Base-by-base conservation (phyloP, 2,113 vertebrate genomes). In the Corapipo altera region DNA sequence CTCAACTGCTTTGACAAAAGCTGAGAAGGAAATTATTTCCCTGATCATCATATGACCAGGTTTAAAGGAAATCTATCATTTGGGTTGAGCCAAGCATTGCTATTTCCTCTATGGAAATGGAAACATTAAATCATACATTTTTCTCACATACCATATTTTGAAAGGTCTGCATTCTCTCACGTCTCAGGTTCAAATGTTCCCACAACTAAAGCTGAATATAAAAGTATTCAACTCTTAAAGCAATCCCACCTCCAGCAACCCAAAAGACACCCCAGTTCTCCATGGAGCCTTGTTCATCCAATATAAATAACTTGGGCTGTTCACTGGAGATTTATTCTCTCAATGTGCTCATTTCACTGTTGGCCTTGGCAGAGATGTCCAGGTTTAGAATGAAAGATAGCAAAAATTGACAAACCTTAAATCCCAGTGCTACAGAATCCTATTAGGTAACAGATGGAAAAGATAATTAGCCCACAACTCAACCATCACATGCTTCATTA, bases 51-150 rank as follows among this genome's bases (percentile, higher is more conserved):
- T 66, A 72, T 22, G 58, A 91, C 73, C 71, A n/a, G 59, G 30
- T 72, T 85, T 64, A 71, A 96, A 89, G 94, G 74, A 70, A 96
- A 94, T 85, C 44, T 91, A 93, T 96, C 64, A 86, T 89, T 94
- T 93, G 61, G 28, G 81, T 95, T 48, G 77, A 91, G 77, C 80
- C 79, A 73, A 94, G 77, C 79, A 67, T 85, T 95, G 86, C 88
- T 94, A 75, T 96, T 97, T 96, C 85, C 87, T 92, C 89, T 44
- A 26, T 84, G 88, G 93, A 94, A 96, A 96, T 92, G 82, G 93
- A 95, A 96, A 95, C 85, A 91, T 77, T 96, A 96, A 96, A 97
- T 96, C 92, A 91, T 67, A 91, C 69, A 73, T 96, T 96, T 91
- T 91, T 93, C 89, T 93, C 67, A 81, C 89, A 95, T 78, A 95